Base-by-base conservation (phyloP, 2,797 vertebrate species). In the Chloroceryle inda region DNA sequence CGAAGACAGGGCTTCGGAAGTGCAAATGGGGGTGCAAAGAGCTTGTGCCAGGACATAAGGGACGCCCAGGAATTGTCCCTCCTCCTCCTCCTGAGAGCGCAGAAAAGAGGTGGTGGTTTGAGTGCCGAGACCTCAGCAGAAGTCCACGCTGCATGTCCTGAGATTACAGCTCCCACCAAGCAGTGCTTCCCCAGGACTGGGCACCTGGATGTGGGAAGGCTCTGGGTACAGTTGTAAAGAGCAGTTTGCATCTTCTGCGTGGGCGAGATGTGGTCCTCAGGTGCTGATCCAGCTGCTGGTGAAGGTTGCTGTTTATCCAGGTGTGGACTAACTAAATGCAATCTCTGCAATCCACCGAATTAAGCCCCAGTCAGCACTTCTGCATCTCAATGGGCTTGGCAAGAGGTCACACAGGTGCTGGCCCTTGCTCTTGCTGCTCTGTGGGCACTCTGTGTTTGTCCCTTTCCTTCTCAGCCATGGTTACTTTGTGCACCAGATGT, bases 151-250 rank as follows among this genome's bases (percentile, higher is more conserved):
- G 4, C 8, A 1, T 11, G 29, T 62, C 64, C 47, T 38, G 45
- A 44, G 52, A 33, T 40, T 49, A 13, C 23, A 55, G 53, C 24
- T 76, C 59, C 59, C 84, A 50, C 42, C 42, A 35, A 44, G 33
- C 59, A 77, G 26, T 3, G 2, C 33, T 69, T 45, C 35, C 50
- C 35, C 0, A 0, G 53, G 45, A 33, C 16, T n/a, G 35, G 49
- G 78, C 2, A 6, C 47, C 45, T 45, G 52, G 42, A n/a, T 0
- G 0, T 0, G 0, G 73, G 47, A 74, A 13, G 27, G 40, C 31
- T 90, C 45, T 55, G 35, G 23, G 35, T 35, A 18, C 1, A 2
- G 35, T 23, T 62, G 13, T 73, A 74, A 68, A 76, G 68, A 80
- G 33, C 31, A 50, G 0, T 55, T 44, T 67, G 31, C 18, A 23